Evolutionary conservation across 2,113 vertebrate species (phyloP).

Genomic region (Chaetorhynchus papuensis): DNA sequence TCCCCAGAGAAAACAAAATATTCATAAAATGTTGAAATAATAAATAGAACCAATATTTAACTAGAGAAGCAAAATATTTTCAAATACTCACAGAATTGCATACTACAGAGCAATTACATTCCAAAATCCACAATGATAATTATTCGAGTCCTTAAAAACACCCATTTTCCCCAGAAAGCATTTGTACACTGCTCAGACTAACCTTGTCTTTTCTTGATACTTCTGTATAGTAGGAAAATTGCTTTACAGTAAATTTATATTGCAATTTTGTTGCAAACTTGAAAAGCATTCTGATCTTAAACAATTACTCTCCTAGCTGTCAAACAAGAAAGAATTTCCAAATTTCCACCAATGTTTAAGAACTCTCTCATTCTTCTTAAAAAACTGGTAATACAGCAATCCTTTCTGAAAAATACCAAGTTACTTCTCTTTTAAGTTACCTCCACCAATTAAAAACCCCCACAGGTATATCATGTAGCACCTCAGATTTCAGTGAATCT

Average conservation of each 20-base stretch:
- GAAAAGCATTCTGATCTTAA: background rate
- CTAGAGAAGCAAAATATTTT: background rate
- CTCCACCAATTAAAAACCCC: background rate
- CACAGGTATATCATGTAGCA: background rate
- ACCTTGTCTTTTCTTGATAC: background rate
- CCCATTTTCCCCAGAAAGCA: background rate
- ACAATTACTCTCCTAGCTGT: background rate
- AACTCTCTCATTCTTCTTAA: background rate
- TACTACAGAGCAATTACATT: background rate
- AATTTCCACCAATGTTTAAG: background rate
- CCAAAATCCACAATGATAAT: background rate
- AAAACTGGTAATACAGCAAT: background rate
- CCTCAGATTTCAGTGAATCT: background rate
- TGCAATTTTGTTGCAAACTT: background rate
- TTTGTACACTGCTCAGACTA: background rate
- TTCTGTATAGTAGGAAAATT: background rate
- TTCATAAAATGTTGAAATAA: slow-evolving; percentile 55
- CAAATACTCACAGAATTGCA: background rate
- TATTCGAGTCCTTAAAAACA: background rate
- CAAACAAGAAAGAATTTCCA: background rate
- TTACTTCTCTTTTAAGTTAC: background rate
- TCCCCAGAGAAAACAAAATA: slow-evolving; percentile 56
- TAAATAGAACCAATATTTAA: slow-evolving; percentile 37
- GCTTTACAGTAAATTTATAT: background rate
- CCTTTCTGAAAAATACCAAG: background rate